Evolutionary conservation across 2,113 vertebrate genomes (phyloP), one percentile per base, ranked within the genome.

Genomic region (Euleptes europaea): DNA sequence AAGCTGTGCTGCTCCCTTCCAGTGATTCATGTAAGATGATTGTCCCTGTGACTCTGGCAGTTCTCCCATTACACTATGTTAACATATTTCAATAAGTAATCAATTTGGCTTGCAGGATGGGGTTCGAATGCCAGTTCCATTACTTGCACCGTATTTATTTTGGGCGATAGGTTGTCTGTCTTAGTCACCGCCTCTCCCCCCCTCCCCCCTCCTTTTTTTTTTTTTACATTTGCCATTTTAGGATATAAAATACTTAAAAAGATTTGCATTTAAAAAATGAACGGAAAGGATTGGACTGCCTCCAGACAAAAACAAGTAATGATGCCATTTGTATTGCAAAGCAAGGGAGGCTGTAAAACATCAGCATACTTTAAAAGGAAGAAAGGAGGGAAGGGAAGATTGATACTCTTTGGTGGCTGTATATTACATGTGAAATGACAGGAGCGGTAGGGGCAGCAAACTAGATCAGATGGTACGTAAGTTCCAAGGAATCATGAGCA

Each of bases 241-340:
- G 95, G 93, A 95, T 95, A 95, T 95, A 95, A 96, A 97, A 97
- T 96, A 88, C 93, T 95, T 97, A 95, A 96, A n/a, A 96, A 95
- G 94, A 97, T 97, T 96, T 97, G 93, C 96, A 96, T 97, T 97
- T 96, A 95, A 97, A 96, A 96, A 97, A 97, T 97, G 96, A 94
- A 93, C 92, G 90, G 69, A 89, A 92, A 88, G 90, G 92, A 83
- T 95, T 91, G 92, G 95, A 95, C 95, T 85, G 95, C 96, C 95
- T 97, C 96, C 92, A 96, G 96, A 94, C 17, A 96, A 95, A 92
- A 95, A 91, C 93, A 86, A 94, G 93, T 97, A 97, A 97, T 97
- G 97, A 96, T 96, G 91, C 92, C 89, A 97, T 97, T 97, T 97
- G 95, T 97, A 97, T 96, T 97, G 95, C 93, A 96, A 96, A 96